Evolutionary conservation across 2,797 vertebrate species (phyloP).

Genomic region (Gymnopithys bicolor): DNA sequence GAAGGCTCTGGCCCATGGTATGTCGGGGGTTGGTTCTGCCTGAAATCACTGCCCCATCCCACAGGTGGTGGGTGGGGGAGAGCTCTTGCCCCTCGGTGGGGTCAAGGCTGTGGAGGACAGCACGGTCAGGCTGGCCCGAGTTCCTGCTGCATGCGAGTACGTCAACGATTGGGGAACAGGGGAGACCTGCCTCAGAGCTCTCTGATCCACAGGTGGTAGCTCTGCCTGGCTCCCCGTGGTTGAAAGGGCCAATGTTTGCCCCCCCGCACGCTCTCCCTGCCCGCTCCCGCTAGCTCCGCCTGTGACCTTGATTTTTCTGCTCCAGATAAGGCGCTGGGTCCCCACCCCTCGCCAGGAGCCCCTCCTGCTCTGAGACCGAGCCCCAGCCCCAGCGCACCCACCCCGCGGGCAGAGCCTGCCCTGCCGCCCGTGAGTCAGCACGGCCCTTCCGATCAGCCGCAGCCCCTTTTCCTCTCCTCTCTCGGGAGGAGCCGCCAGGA

Average conservation of each 20-base stretch:
- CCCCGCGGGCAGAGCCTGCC: not conserved
- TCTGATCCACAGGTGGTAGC: not conserved
- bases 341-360: constrained; percentile 38
- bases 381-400: not conserved
- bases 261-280: rapidly evolving
- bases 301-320: constrained; percentile 55
- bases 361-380: not conserved
- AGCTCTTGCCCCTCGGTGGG: not conserved
- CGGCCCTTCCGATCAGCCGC: constrained; percentile 41
- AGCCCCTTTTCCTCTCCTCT: not conserved
- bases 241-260: not conserved
- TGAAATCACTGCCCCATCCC: not conserved
- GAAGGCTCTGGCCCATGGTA: rapidly evolving
- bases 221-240: rapidly evolving
- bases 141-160: not conserved
- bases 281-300: not conserved
- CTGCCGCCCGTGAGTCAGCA: constrained; percentile 79
- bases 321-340: constrained; percentile 5
- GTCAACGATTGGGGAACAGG: rapidly evolving
- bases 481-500: not conserved
- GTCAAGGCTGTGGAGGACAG: not conserved
- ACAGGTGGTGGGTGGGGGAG: rapidly evolving
- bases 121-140: too few species aligned
- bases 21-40: not conserved
- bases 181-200: not conserved